Base-by-base conservation (phyloP, 2,113 vertebrate genomes). In the Sinocyclocheilus rhinocerous region DNA sequence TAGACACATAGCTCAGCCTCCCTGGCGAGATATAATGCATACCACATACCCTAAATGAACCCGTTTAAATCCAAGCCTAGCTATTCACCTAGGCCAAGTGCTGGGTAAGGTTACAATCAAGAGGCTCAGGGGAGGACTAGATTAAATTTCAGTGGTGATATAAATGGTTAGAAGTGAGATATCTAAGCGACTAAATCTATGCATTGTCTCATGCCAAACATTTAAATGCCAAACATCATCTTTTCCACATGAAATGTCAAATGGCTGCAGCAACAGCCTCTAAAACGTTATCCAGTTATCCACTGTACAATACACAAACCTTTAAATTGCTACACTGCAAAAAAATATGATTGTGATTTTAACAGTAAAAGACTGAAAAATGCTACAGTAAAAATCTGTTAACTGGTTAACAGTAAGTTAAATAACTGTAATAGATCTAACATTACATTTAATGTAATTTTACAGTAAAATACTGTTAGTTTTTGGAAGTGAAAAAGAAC, bases 41-140 rank as follows among this genome's bases (percentile, higher is more conserved):
- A 75, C 57, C 67, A 20, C 78, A 83, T 82, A 88, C 84, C 84
- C 55, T 86, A 86, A 88, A 70, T 78, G 73, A 86, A 86, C 84
- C 76, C 85, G 39, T 81, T 83, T 63, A 87, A 83, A 87, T 87
- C 75, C 70, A 78, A 84, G 57, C 1, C 26, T 26, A 26, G 26
- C 26, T 33, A 33, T 33, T 33, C 29, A 33, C 83, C 57, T 69
- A 26, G 36, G 42, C 63, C 76, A 81, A 75, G 6, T 26, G 76
- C 70, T 55, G 81, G 75, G 50, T 86, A 75, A 33, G 20, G 76
- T 89, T 89, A 55, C 88, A 84, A 78, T 83, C 59, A 81, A 81
- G 84, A 80, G 86, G n/a, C 61, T 69, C 12, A 26, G 67, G 70
- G 63, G 63, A 81, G 70, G 52, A 80, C 76, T 48, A 76, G 65